Conservation (phyloP, 2,113 vertebrate genomes). For the Thunnus thynnus region DNA sequence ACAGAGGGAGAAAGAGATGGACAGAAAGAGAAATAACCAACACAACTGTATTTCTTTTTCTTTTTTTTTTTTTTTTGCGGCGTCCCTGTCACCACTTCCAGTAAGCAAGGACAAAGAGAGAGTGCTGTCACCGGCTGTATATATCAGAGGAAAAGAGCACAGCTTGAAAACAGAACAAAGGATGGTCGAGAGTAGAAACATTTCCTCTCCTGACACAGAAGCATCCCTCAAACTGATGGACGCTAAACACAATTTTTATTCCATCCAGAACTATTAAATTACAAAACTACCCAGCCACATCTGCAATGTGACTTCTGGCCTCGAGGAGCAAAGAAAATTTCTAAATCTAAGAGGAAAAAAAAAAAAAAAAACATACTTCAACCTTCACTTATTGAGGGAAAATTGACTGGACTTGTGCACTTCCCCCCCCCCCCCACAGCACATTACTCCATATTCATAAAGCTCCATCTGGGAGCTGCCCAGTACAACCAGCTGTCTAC, state of each 20-base stretch:
- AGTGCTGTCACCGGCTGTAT: constrained; percentile 17
- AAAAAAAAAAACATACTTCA: background rate
- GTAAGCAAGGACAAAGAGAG: constrained; percentile 41
- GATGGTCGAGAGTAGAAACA: constrained; percentile 3
- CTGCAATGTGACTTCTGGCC: constrained; percentile 38
- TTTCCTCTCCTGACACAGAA: constrained; percentile 32
- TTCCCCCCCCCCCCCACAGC: too few species aligned
- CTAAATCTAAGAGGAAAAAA: constrained; percentile 6
- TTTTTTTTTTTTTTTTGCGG: background rate
- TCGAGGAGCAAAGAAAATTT: constrained; percentile 17
- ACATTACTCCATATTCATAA: background rate
- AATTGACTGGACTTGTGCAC: background rate
- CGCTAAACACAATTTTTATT: constrained; percentile 40
- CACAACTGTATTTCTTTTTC: background rate
- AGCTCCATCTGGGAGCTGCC: background rate
- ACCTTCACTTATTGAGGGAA: background rate
- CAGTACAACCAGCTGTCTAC: constrained; percentile 7
- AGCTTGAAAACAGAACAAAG: constrained; percentile 40
- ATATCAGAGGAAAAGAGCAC: constrained; percentile 17
- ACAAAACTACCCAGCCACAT: constrained; percentile 27
- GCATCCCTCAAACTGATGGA: constrained; percentile 52
- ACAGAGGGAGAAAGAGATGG: constrained; percentile 16
- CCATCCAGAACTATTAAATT: constrained; percentile 37
- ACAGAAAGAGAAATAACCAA: constrained; percentile 34
- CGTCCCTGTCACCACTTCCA: constrained; percentile 42